Percentiles rank a stretch among this genome's conserved stretches.
phyloP scores from a whole-genome alignment of 2,113 vertebrate species.

The Acanthisitta chloris region DNA sequence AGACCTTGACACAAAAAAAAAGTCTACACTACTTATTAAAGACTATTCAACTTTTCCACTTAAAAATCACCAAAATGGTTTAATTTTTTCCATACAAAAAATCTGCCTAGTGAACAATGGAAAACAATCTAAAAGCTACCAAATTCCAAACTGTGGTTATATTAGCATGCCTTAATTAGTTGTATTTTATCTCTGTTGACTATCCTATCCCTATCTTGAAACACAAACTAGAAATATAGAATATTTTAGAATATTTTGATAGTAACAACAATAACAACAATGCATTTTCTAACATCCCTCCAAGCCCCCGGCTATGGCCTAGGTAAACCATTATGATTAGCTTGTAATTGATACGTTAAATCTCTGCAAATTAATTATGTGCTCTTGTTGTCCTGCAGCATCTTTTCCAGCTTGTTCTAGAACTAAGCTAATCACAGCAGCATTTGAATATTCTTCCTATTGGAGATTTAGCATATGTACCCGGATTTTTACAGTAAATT shows the following conservation, averaged over 20 bases:
- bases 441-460: background rate
- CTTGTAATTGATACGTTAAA: background rate
- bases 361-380: background rate
- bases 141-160: background rate
- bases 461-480: background rate
- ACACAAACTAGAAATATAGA: background rate
- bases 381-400: background rate
- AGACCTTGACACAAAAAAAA: background rate
- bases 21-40: background rate
- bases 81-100: background rate
- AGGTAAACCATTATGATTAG: background rate
- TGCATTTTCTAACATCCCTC: background rate
- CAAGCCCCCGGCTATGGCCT: background rate
- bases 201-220: background rate
- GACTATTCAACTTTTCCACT: background rate
- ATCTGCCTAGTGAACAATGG: background rate
- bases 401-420: background rate
- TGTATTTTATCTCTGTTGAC: background rate
- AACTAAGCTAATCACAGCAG: background rate
- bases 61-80: background rate
- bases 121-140: background rate
- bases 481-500: background rate
- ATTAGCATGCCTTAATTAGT: background rate
- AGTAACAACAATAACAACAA: background rate
- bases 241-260: background rate